Base-by-base conservation (phyloP, 2,888 invertebrate genomes). In the Spodoptera exigua region DNA sequence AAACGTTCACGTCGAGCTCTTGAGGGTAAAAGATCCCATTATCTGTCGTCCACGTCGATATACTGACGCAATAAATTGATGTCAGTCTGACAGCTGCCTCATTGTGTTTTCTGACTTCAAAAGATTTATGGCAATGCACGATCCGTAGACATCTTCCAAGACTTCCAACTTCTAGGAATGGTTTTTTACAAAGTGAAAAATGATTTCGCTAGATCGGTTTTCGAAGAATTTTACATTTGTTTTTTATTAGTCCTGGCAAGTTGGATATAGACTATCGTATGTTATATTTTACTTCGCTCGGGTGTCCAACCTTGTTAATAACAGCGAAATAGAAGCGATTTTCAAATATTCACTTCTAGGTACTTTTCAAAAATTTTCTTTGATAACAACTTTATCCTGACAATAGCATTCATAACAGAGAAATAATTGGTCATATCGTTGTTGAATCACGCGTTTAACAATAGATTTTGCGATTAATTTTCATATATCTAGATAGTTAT, bases 61-160 rank as follows among this genome's bases (percentile, higher is more conserved):
- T 70, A 78, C 64, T 56, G 73, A 59, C 53, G 73, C 57, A 56
- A 75, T 75, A 75, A 75, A 75, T 78, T 71, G 72, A 63, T 43
- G 63, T 64, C 61, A 43, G 12, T 36, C 45, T 58, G 76, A 64
- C 61, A 49, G 61, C 37, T 40, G 39, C 58, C 76, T 62, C 56
- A 70, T 54, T 70, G 78, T 66, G 67, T 47, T 48, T 61, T 61
- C 45, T 59, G 54, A 41, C 66, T 62, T 40, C 40, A 46, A 11
- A 54, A 56, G 76, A 74, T 74, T 75, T 70, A 74, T 78, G 11
- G 51, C 10, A 48, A 12, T 40, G 35, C 27, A 72, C 45, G 46
- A 46, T 46, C 36, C 18, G 34, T 44, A 49, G 41, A 18, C 34
- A n/a, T n/a, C n/a, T n/a, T n/a, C n/a, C n/a, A n/a, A n/a, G n/a